Percentiles rank a stretch among this genome's conserved stretches.
These are phyloP conservation scores for Eriosoma lanigerum DNA, from an alignment of 1,140 invertebrate species.

Conservation along the genomic window DNA sequence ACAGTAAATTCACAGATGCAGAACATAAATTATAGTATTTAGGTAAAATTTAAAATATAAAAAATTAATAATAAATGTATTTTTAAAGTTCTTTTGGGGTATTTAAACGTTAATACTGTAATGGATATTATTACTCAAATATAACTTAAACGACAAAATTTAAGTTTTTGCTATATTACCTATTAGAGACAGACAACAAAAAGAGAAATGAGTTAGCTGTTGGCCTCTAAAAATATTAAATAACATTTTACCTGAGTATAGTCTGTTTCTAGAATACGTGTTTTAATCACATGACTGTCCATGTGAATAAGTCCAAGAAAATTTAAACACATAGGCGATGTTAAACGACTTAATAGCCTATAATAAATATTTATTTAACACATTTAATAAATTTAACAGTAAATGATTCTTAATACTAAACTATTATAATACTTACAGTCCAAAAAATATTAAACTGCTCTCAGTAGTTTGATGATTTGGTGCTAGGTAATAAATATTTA, in stretches of 20 bases:
- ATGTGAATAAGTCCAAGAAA: slow-evolving; percentile 97
- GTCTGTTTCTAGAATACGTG: slow-evolving; percentile 76
- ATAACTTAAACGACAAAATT: no score
- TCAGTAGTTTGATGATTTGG: slow-evolving; percentile 98
- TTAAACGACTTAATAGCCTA: slow-evolving; percentile 87
- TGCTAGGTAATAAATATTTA: slow-evolving; percentile 96
- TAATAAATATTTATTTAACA: no score
- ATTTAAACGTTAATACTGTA: no score
- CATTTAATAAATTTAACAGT: slow-evolving; percentile 15
- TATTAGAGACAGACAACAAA: no score
- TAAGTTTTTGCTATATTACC: no score
- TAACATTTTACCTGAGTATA: slow-evolving; percentile 74
- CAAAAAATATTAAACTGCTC: slow-evolving; percentile 97
- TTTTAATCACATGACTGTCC: slow-evolving; percentile 93
- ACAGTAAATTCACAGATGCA: no score
- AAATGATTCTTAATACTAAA: background rate
- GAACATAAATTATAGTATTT: no score
- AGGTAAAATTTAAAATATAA: no score
- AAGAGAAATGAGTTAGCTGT: no score
- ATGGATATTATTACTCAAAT: no score
- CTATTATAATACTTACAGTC: slow-evolving; percentile 65
- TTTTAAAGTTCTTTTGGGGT: no score
- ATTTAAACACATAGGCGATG: slow-evolving; percentile 97
- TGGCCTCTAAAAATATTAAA: background rate
- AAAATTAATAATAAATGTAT: no score